Evolutionary conservation across 2,113 vertebrate genomes (phyloP), one percentile per base, ranked within the genome.

Genomic region (Enhydra lutris): DNA sequence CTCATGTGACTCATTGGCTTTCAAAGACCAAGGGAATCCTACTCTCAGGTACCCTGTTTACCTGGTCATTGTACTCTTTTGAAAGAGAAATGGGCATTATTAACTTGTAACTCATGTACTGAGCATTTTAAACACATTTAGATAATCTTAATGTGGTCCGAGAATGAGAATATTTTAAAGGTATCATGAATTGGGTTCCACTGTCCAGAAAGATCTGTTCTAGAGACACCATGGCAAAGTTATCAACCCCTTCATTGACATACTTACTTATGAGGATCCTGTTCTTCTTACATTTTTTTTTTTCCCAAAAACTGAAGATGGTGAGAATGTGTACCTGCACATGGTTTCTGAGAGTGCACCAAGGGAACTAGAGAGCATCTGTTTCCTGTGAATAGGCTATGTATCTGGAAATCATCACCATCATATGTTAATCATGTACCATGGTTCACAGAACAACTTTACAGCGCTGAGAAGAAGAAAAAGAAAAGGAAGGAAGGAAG

Each of bases 391-490:
- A 57, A 45, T n/a, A n/a, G 39, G 61, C 61, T 71, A 31, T 50
- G 20, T 87, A 63, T 90, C 92, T 97, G 80, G 89, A 95, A 96
- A 79, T 78, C 89, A 87, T 92, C 85, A 94, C 17, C 6, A 92
- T 31, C 13, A 6, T 78, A 78, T 82, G 47, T 71, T 65, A 81
- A 82, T 86, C 90, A 83, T 52, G 80, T 69, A 73, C 36, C 73
- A 89, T 15, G 69, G 50, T 47, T 86, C 67, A 93, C n/a, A 85
- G 17, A 86, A 55, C 14, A 74, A 81, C 71, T 45, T 78, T 76
- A 73, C 59, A 82, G 23, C 23, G 50, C 50, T 80, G 50, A 71
- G 73, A 90, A 93, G 31, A 73, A 73, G 65, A 95, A 92, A 42
- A 57, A 20, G 47, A 39, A 92, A 82, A 76, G 34, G n/a, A 52